Evolutionary conservation across 2,797 vertebrate species (phyloP).

Genomic region (Schizopygopsis malacanthus): DNA sequence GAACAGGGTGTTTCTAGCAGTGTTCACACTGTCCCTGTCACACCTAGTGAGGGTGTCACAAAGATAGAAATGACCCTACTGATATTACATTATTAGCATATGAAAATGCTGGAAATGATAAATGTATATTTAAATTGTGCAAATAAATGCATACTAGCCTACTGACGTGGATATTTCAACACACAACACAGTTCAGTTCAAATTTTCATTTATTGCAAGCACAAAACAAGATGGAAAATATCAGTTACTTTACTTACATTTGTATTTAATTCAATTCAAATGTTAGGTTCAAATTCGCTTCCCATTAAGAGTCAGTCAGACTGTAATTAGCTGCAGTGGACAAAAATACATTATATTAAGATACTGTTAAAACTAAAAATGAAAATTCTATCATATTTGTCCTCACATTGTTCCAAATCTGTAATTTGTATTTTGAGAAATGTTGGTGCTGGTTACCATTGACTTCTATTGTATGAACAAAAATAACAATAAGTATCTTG

Average conservation of each 20-base stretch:
- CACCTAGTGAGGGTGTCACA: constrained; percentile 1
- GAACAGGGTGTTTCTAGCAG: constrained; percentile 33
- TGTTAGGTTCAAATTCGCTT: constrained; percentile 65
- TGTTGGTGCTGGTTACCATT: neutral
- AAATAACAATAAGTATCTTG: neutral
- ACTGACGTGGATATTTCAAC: neutral
- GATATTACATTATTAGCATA: neutral
- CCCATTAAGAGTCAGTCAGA: constrained; percentile 42
- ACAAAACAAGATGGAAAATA: constrained; percentile 3
- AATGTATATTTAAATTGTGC: neutral
- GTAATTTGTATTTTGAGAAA: neutral
- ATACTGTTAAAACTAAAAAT: neutral
- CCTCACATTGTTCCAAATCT: neutral
- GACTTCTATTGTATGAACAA: neutral
- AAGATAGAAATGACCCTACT: neutral
- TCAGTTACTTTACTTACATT: neutral
- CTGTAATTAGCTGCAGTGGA: constrained; percentile 44
- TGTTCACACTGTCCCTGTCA: constrained; percentile 35
- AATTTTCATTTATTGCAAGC: neutral
- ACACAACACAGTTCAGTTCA: neutral
- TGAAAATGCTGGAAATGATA: neutral
- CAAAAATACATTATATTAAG: neutral
- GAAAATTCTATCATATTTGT: neutral
- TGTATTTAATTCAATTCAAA: constrained; percentile 59
- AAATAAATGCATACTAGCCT: constrained; percentile 17